Conservation (phyloP, 1,140 invertebrate species). For the Neodiprion virginianus region DNA sequence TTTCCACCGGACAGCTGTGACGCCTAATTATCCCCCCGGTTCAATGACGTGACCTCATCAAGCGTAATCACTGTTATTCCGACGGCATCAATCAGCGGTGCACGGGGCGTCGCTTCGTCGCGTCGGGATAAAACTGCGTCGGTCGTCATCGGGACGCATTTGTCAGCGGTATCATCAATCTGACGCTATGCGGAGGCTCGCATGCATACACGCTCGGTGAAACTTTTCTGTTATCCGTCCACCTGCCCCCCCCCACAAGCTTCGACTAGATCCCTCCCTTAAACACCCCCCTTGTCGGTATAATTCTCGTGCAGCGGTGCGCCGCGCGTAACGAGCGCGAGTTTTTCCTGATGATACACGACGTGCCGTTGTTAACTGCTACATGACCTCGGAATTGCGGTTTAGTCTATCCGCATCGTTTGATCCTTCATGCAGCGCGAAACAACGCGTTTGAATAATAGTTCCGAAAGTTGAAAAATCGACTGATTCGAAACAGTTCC, state of each 20-base stretch:
- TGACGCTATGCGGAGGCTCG: neutral
- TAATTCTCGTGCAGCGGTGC: neutral
- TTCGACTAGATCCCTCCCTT: neutral
- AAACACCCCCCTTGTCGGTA: neutral
- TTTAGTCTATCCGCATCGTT: no score
- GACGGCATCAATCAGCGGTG: neutral
- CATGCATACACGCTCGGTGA: neutral
- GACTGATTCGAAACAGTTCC: no score
- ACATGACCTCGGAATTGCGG: no score
- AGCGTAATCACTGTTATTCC: neutral
- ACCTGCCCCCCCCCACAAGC: neutral
- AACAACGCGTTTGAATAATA: no score
- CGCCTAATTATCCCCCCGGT: neutral
- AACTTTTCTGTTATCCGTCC: neutral
- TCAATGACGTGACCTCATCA: neutral
- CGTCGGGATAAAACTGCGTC: neutral
- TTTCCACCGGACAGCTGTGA: neutral
- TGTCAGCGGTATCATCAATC: slow-evolving; percentile 2
- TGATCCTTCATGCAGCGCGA: no score
- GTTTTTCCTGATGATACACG: neutral
- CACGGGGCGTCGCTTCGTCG: neutral
- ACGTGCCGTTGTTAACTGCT: no score
- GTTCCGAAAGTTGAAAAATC: no score
- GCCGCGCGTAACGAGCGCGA: neutral
- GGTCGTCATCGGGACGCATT: neutral